These are phyloP conservation scores for Cuculus canorus DNA, from an alignment of 2,797 vertebrate species.

Conservation along the genomic window DNA sequence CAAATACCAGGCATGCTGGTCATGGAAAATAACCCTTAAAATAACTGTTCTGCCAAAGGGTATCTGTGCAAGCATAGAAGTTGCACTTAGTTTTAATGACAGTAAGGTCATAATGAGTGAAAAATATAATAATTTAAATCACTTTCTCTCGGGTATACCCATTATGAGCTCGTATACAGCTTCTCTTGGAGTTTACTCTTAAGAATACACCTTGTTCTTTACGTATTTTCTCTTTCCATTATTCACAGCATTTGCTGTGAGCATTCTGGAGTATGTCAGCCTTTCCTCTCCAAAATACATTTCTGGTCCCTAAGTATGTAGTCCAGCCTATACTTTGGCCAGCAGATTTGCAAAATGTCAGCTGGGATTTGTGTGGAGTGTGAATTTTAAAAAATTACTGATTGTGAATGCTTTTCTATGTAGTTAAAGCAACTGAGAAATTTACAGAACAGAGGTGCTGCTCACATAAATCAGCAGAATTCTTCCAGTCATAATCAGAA, in stretches of 20 bases:
- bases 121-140: neutral
- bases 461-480: neutral
- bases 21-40: constrained; percentile 18
- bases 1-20: neutral
- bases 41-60: neutral
- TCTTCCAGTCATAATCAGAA: neutral
- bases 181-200: neutral
- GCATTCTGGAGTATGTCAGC: neutral
- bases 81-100: neutral
- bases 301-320: neutral
- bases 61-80: neutral
- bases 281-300: neutral
- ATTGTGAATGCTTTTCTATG: neutral
- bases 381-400: neutral
- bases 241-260: neutral
- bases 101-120: neutral
- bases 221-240: neutral
- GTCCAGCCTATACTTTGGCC: neutral
- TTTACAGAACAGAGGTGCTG: neutral
- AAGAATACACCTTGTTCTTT: neutral
- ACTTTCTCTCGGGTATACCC: neutral
- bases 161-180: neutral
- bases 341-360: neutral
- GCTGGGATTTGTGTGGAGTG: neutral
- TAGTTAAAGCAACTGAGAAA: constrained; percentile 3